Base-by-base conservation (phyloP, 2,888 invertebrate genomes). In the Lithophane leautieri region DNA sequence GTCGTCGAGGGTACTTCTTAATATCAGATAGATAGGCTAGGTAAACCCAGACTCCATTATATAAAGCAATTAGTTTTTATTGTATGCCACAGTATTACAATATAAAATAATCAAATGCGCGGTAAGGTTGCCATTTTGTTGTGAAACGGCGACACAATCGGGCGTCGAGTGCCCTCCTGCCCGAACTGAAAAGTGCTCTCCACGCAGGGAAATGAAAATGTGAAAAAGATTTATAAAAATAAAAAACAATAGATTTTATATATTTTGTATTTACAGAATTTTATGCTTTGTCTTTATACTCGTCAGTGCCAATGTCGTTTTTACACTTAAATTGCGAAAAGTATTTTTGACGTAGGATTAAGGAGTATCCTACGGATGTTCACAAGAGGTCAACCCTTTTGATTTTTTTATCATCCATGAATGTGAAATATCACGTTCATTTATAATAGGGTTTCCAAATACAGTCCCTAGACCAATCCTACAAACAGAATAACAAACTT, bases 61-160 rank as follows among this genome's bases (percentile, higher is more conserved):
- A 79, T 79, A 79, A 67, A 79, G 69, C 50, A 40, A 63, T 70
- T 79, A 73, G 62, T 70, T 84, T 80, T 80, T 84, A 72, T 68
- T 63, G n/a, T 52, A 52, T 60, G 40, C 50, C 47, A n/a, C 40
- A 42, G 22, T 62, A 42, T 56, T 40, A 72, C 58, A 47, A 75
- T 40, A 40, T 28, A 58, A 28, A 75, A 76, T 76, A 76, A 79
- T 65, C 52, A 65, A 78, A 68, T 62, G 52, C 22, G 44, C 40
- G 42, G 19, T 47, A 16, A 40, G 22, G 63, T 42, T 68, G 58
- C 14, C 44, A 22, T 63, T 76, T 54, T 76, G 44, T 9, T n/a
- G 40, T 54, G 25, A 40, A 50, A 11, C 1, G 19, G 62, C 58
- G 61, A 25, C 50, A 78, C 50, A 78, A 65, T 79, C 40, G 54